A percentile compares a stretch with the other conserved stretches of the same genome.
These are phyloP conservation scores for Clepsis dumicolana DNA, from an alignment of 2,888 invertebrate species.

Conservation along the genomic window DNA sequence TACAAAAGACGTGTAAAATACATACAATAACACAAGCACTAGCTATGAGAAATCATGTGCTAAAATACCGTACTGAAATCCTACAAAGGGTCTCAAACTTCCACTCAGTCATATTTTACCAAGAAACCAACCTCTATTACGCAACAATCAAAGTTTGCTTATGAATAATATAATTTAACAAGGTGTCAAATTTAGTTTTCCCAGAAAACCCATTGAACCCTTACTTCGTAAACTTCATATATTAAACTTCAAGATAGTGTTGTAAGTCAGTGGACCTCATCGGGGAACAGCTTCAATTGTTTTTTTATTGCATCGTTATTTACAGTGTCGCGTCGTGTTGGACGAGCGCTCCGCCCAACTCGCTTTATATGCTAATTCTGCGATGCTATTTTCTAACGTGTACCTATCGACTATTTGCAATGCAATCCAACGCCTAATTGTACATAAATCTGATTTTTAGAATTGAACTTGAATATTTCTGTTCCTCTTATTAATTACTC, in stretches of 20 bases:
- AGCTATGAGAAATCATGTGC: background rate
- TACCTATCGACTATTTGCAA: constrained; percentile 3
- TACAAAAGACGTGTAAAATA: too few species aligned
- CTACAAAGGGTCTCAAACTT: background rate
- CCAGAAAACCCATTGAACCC: background rate
- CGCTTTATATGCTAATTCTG: constrained; percentile 28
- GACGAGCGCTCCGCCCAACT: constrained; percentile 8
- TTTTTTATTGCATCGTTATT: background rate
- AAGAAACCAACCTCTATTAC: background rate
- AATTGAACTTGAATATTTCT: background rate
- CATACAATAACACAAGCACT: background rate
- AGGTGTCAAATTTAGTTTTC: background rate
- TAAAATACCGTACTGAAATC: background rate
- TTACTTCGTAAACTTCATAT: background rate
- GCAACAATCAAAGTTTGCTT: background rate
- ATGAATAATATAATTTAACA: constrained; percentile 2
- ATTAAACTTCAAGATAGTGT: background rate
- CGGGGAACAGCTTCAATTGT: background rate
- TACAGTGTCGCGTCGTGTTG: background rate
- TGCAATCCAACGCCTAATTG: background rate
- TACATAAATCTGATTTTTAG: background rate
- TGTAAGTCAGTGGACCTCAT: background rate
- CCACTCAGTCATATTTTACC: background rate
- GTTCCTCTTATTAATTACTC: background rate
- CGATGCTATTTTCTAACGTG: constrained; percentile 14